Percentiles rank a stretch among this genome's conserved stretches.
These are phyloP conservation scores for Rallus crepitans DNA, from an alignment of 2,797 vertebrate species.

Conservation along the genomic window DNA sequence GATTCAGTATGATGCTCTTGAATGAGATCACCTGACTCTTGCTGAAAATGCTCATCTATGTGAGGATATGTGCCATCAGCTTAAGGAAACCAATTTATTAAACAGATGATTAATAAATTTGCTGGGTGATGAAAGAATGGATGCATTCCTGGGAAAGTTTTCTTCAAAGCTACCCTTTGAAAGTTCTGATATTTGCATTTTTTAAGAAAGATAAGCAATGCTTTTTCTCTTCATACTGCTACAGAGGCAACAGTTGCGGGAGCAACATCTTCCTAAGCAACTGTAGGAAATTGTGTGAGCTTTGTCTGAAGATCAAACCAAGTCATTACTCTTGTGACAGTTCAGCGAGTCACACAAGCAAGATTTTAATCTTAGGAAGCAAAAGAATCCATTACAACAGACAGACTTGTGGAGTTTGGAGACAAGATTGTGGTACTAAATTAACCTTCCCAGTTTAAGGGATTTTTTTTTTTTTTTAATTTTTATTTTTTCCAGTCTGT, in stretches of 20 bases:
- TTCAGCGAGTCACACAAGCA: neutral
- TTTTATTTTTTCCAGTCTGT: neutral
- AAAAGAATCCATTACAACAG: neutral
- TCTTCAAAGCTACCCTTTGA: neutral
- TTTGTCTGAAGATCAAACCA: neutral
- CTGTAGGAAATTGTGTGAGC: neutral
- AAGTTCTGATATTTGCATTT: neutral
- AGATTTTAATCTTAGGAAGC: neutral
- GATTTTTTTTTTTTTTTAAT: neutral
- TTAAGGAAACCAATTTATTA: neutral
- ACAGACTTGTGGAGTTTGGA: neutral
- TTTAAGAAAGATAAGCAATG: neutral
- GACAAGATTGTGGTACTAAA: neutral
- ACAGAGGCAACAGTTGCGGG: neutral
- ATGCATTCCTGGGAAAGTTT: neutral
- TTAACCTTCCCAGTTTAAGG: neutral
- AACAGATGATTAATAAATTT: neutral
- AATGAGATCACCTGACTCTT: neutral
- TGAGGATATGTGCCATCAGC: neutral
- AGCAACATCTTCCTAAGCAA: neutral
- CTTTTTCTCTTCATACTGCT: neutral
- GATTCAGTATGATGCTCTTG: neutral
- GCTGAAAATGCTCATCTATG: neutral
- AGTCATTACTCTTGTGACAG: neutral
- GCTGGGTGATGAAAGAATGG: neutral